Base-by-base conservation (phyloP, 2,888 invertebrate species). In the Drosophila anomelani region DNA sequence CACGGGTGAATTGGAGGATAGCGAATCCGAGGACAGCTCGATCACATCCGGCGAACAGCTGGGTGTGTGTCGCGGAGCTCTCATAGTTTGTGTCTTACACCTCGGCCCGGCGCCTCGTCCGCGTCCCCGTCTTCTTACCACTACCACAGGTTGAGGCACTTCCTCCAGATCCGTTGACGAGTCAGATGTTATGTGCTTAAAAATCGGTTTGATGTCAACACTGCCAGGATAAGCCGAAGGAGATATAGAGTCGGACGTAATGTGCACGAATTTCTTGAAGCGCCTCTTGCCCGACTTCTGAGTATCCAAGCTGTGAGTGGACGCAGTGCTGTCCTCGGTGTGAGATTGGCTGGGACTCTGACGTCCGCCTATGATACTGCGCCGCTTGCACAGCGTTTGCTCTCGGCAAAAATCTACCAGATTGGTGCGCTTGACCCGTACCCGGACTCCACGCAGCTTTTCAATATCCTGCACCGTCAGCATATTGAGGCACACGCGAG, bases 121-220 rank as follows among this genome's bases (percentile, higher is more conserved):
- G 17, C 72, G 49, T 12, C 72, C 51, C 0, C 72, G 60, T 15
- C 39, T 59, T 23, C 53, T 46, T 0, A 10, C 34, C 9, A 20
- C 9, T 1, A 17, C 15, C 23, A 32, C 44, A 13, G 66, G 34
- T 0, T 41, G 58, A 0, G 36, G 47, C 20, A 51, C 36, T 9
- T 85, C 85, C 8, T 89, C 85, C 5, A 56, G 51, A 43, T 87
- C 89, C 8, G 85, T 87, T 10, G 83, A 85, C 2, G 89, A 85
- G 1, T 89, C 85, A 5, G 85, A 85, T 4, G 82, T 75, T 10
- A 73, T 44, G n/a, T 59, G 76, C 38, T 79, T 81, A 10, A 86
- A 77, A 3, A n/a, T n/a, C 20, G 66, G 60, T 20, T 72, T 76
- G 12, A 47, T 53, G 13, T 49, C 62, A 38, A 66, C 68, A 2